A percentile compares a stretch with the other conserved stretches of the same genome.
phyloP scores from a whole-genome alignment of 2,113 vertebrate genomes.

The Mixornis gularis region DNA sequence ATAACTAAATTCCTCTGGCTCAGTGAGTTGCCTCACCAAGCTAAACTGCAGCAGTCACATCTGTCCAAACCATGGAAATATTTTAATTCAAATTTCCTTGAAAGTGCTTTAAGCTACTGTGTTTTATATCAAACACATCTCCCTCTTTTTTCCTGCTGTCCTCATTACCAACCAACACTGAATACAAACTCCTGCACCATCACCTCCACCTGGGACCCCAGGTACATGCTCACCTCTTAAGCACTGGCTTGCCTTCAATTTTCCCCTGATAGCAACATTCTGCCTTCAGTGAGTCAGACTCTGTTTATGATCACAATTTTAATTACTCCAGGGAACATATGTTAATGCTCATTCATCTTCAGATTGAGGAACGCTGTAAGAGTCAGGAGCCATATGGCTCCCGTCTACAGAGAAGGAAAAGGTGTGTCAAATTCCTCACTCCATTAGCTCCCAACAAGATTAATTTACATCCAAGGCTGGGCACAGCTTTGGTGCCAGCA shows the following conservation, averaged over 20 bases:
- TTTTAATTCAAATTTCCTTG: neutral
- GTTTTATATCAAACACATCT: neutral
- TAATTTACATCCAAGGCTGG: neutral
- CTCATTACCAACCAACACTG: fast-evolving
- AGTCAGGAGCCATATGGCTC: constrained; percentile 24
- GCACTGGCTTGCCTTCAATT: neutral
- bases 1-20: neutral
- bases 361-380: neutral
- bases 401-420: neutral
- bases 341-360: constrained; percentile 11
- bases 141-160: neutral
- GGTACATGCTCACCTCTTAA: neutral
- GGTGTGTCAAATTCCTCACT: constrained; percentile 31
- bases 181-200: neutral
- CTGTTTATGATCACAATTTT: constrained; percentile 34
- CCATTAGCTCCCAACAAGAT: constrained; percentile 24
- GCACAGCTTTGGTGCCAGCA: neutral
- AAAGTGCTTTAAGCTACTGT: neutral
- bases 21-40: neutral
- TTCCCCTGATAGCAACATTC: neutral
- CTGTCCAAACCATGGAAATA: neutral
- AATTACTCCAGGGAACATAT: constrained; percentile 51
- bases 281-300: neutral
- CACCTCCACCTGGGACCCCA: neutral
- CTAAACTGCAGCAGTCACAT: neutral